Conservation (phyloP, 2,113 vertebrate species). For the Gadus chalcogrammus region DNA sequence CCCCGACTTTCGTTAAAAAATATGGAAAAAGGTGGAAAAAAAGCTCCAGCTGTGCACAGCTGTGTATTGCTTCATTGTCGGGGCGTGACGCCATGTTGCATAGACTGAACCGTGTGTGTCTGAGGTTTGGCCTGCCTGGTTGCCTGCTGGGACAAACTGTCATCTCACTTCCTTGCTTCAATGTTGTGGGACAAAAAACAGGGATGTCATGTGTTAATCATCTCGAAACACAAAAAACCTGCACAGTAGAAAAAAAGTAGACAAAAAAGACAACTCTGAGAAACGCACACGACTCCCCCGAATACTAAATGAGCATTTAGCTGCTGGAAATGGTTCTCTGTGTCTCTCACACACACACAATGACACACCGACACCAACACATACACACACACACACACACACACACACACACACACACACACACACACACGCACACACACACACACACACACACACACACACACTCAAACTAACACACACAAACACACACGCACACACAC, state of each 20-base stretch:
- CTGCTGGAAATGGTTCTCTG: too few relatives aligned
- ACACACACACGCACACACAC: background rate
- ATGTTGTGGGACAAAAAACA: slow-evolving; percentile 29
- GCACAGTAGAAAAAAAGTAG: background rate
- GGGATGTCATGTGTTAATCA: slow-evolving; percentile 50
- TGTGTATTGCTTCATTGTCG: slow-evolving; percentile 45
- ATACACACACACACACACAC: too few relatives aligned
- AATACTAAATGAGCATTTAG: too few relatives aligned
- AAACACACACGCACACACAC: background rate
- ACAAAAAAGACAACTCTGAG: background rate
- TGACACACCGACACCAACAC: background rate
- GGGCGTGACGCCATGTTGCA: slow-evolving; percentile 62
- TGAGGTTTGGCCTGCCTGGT: slow-evolving; percentile 25
- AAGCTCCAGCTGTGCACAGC: slow-evolving; percentile 74
- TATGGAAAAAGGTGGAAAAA: slow-evolving; percentile 18
- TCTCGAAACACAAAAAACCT: slow-evolving; percentile 1
- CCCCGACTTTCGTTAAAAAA: slow-evolving; percentile 33
- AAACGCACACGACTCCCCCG: background rate
- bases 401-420: too few relatives aligned
- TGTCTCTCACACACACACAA: background rate
- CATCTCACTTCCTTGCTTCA: slow-evolving; percentile 58
- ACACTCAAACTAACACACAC: background rate
- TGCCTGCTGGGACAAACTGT: slow-evolving; percentile 36
- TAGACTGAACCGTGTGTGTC: slow-evolving; percentile 37
- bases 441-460: slow-evolving; percentile 10